phyloP scores from a whole-genome alignment of 2,113 vertebrate species.

The Maccullochella peelii region DNA sequence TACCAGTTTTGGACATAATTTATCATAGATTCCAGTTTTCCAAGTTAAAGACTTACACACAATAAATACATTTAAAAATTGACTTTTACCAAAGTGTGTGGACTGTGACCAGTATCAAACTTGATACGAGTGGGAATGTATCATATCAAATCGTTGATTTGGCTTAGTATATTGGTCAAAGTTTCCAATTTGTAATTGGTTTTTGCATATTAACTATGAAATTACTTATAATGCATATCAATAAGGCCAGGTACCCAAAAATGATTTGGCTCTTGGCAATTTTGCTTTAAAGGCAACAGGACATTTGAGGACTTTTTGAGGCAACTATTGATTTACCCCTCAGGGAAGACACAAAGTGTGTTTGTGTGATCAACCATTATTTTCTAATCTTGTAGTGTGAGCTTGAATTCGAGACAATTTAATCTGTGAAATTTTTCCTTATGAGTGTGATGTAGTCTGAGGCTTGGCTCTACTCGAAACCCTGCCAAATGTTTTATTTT shows the following conservation, averaged over 20 bases:
- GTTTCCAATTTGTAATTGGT: background rate
- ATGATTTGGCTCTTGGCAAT: background rate
- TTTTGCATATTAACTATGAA: background rate
- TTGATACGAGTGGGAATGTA: background rate
- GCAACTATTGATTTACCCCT: background rate
- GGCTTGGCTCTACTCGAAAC: background rate
- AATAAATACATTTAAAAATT: too few species aligned
- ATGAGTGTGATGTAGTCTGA: background rate
- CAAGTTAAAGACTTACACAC: too few species aligned
- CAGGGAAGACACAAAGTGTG: background rate
- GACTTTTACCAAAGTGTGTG: too few species aligned
- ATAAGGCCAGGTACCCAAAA: background rate
- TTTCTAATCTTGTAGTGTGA: background rate
- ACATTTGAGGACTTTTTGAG: too few species aligned
- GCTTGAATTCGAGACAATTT: slow-evolving; percentile 1
- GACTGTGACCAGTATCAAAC: too few species aligned
- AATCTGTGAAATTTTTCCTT: background rate
- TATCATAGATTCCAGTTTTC: too few species aligned
- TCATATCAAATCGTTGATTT: background rate
- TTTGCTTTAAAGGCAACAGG: background rate
- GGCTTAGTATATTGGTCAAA: background rate
- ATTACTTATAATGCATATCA: background rate
- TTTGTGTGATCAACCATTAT: background rate
- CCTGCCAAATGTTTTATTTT: slow-evolving; percentile 38
- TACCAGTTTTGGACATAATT: background rate